A percentile compares a stretch with the other conserved stretches of the same genome.
These are phyloP conservation scores for Oceanodroma leucorhoa DNA, from an alignment of 2,797 vertebrate genomes.

Conservation along the genomic window DNA sequence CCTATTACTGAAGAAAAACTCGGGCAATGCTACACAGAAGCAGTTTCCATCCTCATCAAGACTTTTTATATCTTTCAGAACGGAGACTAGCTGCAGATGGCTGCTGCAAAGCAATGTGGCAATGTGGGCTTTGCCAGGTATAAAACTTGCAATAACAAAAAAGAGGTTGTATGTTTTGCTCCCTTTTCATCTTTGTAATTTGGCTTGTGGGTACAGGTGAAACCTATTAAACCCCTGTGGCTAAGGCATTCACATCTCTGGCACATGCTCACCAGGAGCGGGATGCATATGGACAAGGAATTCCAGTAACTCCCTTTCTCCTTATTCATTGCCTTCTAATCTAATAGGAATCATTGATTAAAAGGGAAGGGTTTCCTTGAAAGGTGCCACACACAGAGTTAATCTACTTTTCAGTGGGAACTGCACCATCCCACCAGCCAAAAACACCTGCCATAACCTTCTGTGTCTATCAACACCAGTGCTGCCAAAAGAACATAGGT, in stretches of 20 bases:
- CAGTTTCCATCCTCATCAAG: not conserved
- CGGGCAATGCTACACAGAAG: not conserved
- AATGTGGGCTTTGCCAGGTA: slow-evolving; percentile 14
- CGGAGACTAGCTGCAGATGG: not conserved
- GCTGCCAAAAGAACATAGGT: not conserved
- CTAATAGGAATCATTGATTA: not conserved
- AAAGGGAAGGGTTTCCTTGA: not conserved
- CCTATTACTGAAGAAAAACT: not conserved
- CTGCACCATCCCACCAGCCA: not conserved
- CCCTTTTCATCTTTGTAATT: slow-evolving; percentile 44
- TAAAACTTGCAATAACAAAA: slow-evolving; percentile 42
- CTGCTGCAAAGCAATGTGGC: not conserved
- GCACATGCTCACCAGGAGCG: not conserved
- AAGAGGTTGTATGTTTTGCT: not conserved
- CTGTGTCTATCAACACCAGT: not conserved
- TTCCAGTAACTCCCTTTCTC: slow-evolving; percentile 19
- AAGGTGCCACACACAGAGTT: not conserved
- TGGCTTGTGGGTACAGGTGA: not conserved
- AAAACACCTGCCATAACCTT: not conserved
- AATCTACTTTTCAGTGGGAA: not conserved
- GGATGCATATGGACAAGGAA: slow-evolving; percentile 1
- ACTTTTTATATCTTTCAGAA: not conserved
- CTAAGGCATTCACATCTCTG: not conserved
- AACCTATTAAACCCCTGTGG: slow-evolving; percentile 40
- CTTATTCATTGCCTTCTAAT: not conserved